These are phyloP conservation scores for Cephalopachus bancanus DNA, from an alignment of 2,797 vertebrate genomes.

Conservation along the genomic window DNA sequence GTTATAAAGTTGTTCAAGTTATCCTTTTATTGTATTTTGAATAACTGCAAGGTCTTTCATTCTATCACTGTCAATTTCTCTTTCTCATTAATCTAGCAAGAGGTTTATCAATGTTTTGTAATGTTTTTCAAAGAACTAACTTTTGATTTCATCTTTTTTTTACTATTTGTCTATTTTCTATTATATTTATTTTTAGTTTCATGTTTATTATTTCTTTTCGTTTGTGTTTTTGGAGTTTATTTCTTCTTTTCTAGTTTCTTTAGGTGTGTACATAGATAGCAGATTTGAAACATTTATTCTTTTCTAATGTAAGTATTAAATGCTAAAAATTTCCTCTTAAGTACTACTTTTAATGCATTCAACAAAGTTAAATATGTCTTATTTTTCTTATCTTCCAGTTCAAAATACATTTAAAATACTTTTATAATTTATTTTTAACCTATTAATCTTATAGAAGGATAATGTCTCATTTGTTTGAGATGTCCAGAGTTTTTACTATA, in stretches of 20 bases:
- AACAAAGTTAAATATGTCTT: background rate
- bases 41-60: background rate
- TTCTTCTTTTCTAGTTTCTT: background rate
- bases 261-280: background rate
- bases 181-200: background rate
- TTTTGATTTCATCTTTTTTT: background rate
- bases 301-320: background rate
- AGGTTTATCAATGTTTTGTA: background rate
- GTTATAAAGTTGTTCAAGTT: background rate
- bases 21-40: background rate
- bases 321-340: background rate
- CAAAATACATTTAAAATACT: background rate
- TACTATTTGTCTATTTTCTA: background rate
- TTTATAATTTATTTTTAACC: background rate
- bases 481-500: background rate
- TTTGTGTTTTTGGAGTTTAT: background rate
- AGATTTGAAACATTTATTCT: background rate
- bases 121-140: background rate
- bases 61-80: background rate
- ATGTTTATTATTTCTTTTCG: background rate
- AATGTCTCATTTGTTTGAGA: background rate
- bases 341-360: no score
- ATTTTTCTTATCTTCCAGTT: background rate
- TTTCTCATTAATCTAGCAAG: background rate
- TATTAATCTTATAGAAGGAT: background rate